Percentiles rank a stretch among this genome's conserved stretches.
Evolutionary conservation across 2,888 invertebrate species (phyloP).

Genomic region (Loripinus fragilis): DNA sequence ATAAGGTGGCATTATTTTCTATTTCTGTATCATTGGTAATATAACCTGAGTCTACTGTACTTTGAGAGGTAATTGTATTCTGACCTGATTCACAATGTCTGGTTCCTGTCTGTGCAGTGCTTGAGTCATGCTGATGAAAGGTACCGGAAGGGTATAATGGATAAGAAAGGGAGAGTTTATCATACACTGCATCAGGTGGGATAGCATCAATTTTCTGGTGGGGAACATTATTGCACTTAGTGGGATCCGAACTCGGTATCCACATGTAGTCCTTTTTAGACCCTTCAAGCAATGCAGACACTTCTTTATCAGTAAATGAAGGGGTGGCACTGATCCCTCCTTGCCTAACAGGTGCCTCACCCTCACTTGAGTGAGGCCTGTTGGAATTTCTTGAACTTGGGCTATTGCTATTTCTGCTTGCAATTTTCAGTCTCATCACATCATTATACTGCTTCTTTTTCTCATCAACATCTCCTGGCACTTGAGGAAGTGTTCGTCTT

Average conservation of each 20-base stretch:
- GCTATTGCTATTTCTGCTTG: conserved; percentile 60
- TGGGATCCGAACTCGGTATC: not conserved
- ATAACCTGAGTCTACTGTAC: conserved; percentile 76
- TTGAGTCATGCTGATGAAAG: conserved; percentile 45
- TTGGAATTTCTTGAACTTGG: conserved; percentile 55
- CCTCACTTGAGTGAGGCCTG: conserved; percentile 26
- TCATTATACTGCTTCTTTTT: conserved; percentile 73
- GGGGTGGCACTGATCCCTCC: conserved; percentile 58
- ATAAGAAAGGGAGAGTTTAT: conserved; percentile 6
- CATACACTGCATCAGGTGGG: conserved; percentile 2
- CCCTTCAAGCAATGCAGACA: conserved; percentile 53
- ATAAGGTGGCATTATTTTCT: conserved; percentile 57
- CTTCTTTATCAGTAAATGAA: conserved; percentile 61
- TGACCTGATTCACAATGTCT: conserved; percentile 71
- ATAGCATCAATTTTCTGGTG: not conserved
- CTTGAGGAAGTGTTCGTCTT: conserved; percentile 66
- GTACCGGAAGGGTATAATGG: conserved; percentile 25
- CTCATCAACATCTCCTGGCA: conserved; percentile 69
- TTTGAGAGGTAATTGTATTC: conserved; percentile 70
- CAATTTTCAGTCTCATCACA: conserved; percentile 64
- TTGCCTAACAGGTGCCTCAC: conserved; percentile 10
- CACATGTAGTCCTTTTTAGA: conserved; percentile 19
- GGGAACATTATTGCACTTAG: conserved; percentile 18
- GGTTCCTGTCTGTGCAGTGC: conserved; percentile 49
- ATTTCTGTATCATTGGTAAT: conserved; percentile 74